Evolutionary conservation across 2,797 vertebrate species (phyloP), one percentile per base, ranked within the genome.

Genomic region (Pseudomugil gertrudae): DNA sequence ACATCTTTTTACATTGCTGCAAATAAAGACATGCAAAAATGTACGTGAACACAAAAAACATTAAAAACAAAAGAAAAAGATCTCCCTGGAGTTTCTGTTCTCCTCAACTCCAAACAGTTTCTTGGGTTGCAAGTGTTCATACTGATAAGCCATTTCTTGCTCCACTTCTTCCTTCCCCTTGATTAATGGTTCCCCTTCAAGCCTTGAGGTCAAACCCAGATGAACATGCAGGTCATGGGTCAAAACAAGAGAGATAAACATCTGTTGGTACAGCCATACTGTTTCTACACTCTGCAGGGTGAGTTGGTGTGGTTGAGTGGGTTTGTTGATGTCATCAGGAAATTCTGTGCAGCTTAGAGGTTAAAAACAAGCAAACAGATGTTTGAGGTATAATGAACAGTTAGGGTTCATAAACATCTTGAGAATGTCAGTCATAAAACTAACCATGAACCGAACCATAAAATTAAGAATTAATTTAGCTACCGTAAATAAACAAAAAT

Each of bases 161-260:
- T 30, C 66, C 70, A 83, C 84, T 91, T 91, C 86, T 88, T 90
- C 70, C 57, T 85, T 79, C 57, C 56, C 62, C 69, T 70, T 89
- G 89, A 91, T 84, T 83, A 77, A 91, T 87, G 80, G 72, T 33
- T 59, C 69, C 40, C 67, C 86, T 83, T 87, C 84, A 78, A 79
- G 57, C 63, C 35, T 47, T 11, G 45, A 67, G 78, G 78, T 74
- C 59, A 59, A 62, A 73, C 81, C 63, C 77, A 83, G 78, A 84
- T 81, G 72, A 84, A 72, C 55, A n/a, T 63, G 50, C 9, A 58
- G 84, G 87, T 90, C 87, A 84, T 23, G 56, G 89, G 87, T 92
- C 87, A 86, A 53, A 72, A 55, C 69, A 17, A 58, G 78, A 74
- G 77, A 89, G 89, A 92, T 92, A 92, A 90, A 75, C 91, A 92